Evolutionary conservation across 2,888 invertebrate species (phyloP).

Genomic region (Willowsia nigromaculata): DNA sequence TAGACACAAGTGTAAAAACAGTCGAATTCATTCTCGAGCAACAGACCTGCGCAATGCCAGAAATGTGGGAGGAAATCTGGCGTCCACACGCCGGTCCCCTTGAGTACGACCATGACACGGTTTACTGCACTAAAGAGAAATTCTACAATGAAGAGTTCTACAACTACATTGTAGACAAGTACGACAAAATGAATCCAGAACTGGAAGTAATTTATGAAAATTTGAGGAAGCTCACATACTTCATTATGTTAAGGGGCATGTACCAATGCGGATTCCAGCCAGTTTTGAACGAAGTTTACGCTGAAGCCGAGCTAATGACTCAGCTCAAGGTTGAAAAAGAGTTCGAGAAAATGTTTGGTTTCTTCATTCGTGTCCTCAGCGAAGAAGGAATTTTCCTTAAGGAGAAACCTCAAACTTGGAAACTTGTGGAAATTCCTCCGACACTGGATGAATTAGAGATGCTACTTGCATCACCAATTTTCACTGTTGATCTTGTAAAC

Average conservation of each 20-base stretch:
- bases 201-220: too few species aligned
- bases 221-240: too few species aligned
- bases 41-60: constrained; percentile 33
- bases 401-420: background rate
- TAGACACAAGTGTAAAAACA: constrained; percentile 34
- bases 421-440: background rate
- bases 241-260: too few species aligned
- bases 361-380: background rate
- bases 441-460: background rate
- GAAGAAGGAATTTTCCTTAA: background rate
- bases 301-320: background rate
- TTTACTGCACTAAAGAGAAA: too few species aligned
- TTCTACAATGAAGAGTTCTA: background rate
- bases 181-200: too few species aligned
- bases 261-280: constrained; percentile 45
- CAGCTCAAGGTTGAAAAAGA: background rate
- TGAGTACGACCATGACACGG: too few species aligned
- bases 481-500: background rate
- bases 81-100: background rate
- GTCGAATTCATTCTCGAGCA: constrained; percentile 44
- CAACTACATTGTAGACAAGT: background rate
- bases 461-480: background rate
- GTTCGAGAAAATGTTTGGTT: background rate
- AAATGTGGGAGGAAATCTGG: constrained; percentile 58
- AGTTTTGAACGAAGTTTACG: background rate